These are phyloP conservation scores for Epizoanthus illoricatus DNA, from an alignment of 92 coral and sea anemone genomes.

Conservation along the genomic window DNA sequence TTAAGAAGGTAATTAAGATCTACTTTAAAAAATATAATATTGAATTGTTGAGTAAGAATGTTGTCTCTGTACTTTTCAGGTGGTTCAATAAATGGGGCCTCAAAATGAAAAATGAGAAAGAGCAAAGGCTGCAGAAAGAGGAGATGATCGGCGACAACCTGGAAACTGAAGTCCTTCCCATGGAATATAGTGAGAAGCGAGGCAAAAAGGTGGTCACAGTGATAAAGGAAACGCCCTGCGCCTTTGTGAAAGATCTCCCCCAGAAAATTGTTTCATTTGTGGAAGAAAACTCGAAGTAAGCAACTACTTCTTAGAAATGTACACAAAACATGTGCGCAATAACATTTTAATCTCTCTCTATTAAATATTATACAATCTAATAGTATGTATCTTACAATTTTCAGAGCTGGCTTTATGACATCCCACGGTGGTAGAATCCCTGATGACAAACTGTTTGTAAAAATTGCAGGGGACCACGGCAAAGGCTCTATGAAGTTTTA, in stretches of 20 bases:
- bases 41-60: neutral
- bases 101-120: constrained; percentile 21
- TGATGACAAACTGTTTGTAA: too few relatives aligned
- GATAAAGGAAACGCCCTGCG: constrained; percentile 18
- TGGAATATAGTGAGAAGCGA: neutral
- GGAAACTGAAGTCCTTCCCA: neutral
- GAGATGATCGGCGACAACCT: constrained; percentile 5
- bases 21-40: neutral
- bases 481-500: too few relatives aligned
- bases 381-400: too few relatives aligned
- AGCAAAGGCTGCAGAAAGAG: neutral
- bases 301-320: too few relatives aligned
- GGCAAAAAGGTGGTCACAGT: neutral
- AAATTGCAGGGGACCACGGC: too few relatives aligned
- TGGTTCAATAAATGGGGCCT: constrained; percentile 31
- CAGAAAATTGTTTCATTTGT: constrained; percentile 10
- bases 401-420: too few relatives aligned
- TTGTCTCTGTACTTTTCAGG: neutral
- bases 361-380: too few relatives aligned
- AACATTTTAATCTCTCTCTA: too few relatives aligned
- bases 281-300: constrained; percentile 21
- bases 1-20: neutral
- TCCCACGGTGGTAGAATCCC: too few relatives aligned
- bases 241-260: neutral
- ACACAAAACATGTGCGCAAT: too few relatives aligned